These are phyloP conservation scores for Andrena cerasifolii DNA, from an alignment of 1,140 invertebrate species.

Conservation along the genomic window DNA sequence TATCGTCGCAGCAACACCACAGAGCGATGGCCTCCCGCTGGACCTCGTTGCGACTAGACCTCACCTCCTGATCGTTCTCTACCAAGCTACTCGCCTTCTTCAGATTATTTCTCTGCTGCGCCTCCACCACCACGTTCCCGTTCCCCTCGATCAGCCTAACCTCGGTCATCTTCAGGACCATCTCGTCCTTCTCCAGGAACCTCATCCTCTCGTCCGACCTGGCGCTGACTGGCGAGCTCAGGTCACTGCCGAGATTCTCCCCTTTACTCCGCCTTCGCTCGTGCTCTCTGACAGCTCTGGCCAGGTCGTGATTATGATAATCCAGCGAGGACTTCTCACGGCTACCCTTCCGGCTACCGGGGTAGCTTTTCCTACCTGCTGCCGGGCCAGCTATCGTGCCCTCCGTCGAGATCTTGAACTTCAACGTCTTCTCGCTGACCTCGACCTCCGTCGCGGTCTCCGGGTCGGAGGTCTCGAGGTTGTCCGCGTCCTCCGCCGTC, in stretches of 20 bases:
- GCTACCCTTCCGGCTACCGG: slow-evolving; percentile 85
- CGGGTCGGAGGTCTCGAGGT: slow-evolving; percentile 85
- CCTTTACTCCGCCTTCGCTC: slow-evolving; percentile 72
- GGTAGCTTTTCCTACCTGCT: slow-evolving; percentile 84
- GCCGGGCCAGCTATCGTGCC: slow-evolving; percentile 74
- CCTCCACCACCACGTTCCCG: slow-evolving; percentile 57
- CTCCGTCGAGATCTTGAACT: slow-evolving; percentile 89
- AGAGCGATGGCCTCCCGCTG: slow-evolving; percentile 41
- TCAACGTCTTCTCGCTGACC: slow-evolving; percentile 89
- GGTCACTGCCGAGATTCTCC: slow-evolving; percentile 74
- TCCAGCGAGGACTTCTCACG: slow-evolving; percentile 81
- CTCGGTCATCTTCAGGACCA: slow-evolving; percentile 29
- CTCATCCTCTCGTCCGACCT: slow-evolving; percentile 74
- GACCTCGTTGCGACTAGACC: slow-evolving; percentile 57
- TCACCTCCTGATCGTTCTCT: slow-evolving; percentile 56
- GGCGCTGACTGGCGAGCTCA: slow-evolving; percentile 76
- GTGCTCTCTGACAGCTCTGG: slow-evolving; percentile 76
- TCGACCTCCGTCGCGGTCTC: slow-evolving; percentile 90
- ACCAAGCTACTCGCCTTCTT: slow-evolving; percentile 47
- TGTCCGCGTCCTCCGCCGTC: slow-evolving; percentile 84
- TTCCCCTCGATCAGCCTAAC: slow-evolving; percentile 66
- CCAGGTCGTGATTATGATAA: slow-evolving; percentile 78
- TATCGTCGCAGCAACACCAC: slow-evolving; percentile 76
- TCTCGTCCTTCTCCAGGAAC: slow-evolving; percentile 73
- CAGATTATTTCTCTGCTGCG: slow-evolving; percentile 53